Percentiles rank a stretch among this genome's conserved stretches.
Evolutionary conservation across 1,140 invertebrate species (phyloP).

Genomic region (Acromyrmex echinatior): DNA sequence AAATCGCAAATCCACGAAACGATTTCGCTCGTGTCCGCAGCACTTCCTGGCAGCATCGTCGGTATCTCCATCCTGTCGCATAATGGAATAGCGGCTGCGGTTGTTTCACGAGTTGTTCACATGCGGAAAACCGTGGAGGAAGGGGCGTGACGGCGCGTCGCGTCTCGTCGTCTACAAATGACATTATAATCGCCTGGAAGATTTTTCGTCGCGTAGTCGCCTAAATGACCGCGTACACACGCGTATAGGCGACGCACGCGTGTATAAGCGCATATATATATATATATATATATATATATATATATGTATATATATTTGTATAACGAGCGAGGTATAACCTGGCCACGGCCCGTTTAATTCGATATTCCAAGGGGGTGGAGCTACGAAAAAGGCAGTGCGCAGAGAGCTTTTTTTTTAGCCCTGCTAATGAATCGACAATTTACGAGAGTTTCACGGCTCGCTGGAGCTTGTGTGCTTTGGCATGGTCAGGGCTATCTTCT

Average conservation of each 20-base stretch:
- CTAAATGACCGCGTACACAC: constrained; percentile 43
- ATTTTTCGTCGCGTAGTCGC: constrained; percentile 64
- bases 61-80: constrained; percentile 56
- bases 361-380: constrained; percentile 69
- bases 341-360: constrained; percentile 78
- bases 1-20: constrained; percentile 50
- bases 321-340: constrained; percentile 56
- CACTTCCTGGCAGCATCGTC: constrained; percentile 49
- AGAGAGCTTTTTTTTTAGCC: constrained; percentile 70
- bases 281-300: background rate
- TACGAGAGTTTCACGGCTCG: constrained; percentile 79
- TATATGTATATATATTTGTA: constrained; percentile 23
- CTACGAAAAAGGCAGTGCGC: constrained; percentile 56
- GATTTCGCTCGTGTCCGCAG: constrained; percentile 46
- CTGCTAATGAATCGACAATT: constrained; percentile 81
- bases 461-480: constrained; percentile 60
- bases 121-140: constrained; percentile 67
- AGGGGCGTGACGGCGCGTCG: constrained; percentile 70
- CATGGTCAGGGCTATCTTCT: constrained; percentile 51
- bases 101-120: constrained; percentile 62
- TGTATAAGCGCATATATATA: too few species aligned
- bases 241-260: background rate
- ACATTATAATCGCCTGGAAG: constrained; percentile 77
- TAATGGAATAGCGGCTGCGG: constrained; percentile 46
- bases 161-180: constrained; percentile 60